Evolutionary conservation across 1,140 invertebrate species (phyloP).

Genomic region (Caenorhabditis remanei): DNA sequence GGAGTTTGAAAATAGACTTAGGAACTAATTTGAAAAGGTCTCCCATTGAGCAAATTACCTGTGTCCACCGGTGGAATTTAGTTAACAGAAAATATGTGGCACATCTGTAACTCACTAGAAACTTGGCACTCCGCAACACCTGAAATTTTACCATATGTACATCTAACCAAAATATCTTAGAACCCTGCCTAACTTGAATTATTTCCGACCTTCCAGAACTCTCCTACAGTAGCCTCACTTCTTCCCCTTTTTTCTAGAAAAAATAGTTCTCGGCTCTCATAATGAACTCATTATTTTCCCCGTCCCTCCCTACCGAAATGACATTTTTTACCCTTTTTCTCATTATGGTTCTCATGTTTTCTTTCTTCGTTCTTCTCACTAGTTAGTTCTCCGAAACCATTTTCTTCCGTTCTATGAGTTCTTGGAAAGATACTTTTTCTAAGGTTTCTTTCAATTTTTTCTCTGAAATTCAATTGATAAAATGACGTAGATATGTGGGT

Average conservation of each 20-base stretch:
- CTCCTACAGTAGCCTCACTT: not conserved
- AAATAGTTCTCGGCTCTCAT: not conserved
- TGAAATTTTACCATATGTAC: too few species aligned
- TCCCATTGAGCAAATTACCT: too few species aligned
- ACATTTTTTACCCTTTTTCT: not conserved
- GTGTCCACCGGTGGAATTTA: too few species aligned
- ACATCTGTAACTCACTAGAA: too few species aligned
- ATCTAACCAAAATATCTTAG: too few species aligned
- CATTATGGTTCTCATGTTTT: not conserved
- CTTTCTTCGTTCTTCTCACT: not conserved
- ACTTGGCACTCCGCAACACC: too few species aligned
- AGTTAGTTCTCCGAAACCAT: not conserved
- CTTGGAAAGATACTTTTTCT: not conserved
- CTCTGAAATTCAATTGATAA: not conserved
- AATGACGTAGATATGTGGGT: slow-evolving; percentile 10
- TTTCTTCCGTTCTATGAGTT: not conserved
- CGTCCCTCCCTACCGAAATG: not conserved
- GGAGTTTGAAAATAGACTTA: too few species aligned
- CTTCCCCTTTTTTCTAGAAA: not conserved
- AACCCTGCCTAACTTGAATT: too few species aligned
- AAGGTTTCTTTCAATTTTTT: not conserved
- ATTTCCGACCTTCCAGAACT: too few species aligned
- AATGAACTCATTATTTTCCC: slow-evolving; percentile 14
- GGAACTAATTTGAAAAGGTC: too few species aligned
- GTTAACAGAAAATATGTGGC: too few species aligned